Percentiles rank a stretch among this genome's conserved stretches.
These are phyloP conservation scores for Bathynomus jamesi DNA, from an alignment of 1,140 invertebrate genomes.

Conservation along the genomic window DNA sequence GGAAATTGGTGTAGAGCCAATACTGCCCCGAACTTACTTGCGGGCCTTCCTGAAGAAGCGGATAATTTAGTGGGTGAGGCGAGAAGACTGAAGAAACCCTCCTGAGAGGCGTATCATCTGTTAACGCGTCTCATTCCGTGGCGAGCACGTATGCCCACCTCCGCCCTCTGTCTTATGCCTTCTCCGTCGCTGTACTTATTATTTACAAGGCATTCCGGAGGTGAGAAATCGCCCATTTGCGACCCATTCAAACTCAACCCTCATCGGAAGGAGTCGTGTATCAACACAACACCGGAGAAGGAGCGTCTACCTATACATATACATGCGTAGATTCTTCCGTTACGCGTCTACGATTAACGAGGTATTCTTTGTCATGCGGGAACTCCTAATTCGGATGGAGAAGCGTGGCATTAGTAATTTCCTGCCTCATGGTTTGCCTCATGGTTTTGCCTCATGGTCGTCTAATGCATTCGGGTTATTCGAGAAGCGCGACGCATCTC, in stretches of 20 bases:
- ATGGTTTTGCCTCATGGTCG: neutral
- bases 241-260: neutral
- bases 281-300: no score
- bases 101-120: neutral
- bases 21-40: neutral
- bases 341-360: neutral
- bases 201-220: neutral
- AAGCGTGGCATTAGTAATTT: neutral
- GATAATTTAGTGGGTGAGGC: neutral
- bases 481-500: neutral
- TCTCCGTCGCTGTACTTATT: neutral
- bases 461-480: neutral
- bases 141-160: neutral
- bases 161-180: neutral
- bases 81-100: neutral
- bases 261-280: neutral
- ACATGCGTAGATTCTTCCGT: neutral
- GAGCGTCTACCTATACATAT: no score
- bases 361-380: neutral
- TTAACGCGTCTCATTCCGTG: neutral
- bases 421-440: neutral
- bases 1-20: neutral
- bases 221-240: neutral
- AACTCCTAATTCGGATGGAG: neutral
- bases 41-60: neutral